Base-by-base conservation (phyloP, 2,888 invertebrate genomes). In the Drosophila formosana region DNA sequence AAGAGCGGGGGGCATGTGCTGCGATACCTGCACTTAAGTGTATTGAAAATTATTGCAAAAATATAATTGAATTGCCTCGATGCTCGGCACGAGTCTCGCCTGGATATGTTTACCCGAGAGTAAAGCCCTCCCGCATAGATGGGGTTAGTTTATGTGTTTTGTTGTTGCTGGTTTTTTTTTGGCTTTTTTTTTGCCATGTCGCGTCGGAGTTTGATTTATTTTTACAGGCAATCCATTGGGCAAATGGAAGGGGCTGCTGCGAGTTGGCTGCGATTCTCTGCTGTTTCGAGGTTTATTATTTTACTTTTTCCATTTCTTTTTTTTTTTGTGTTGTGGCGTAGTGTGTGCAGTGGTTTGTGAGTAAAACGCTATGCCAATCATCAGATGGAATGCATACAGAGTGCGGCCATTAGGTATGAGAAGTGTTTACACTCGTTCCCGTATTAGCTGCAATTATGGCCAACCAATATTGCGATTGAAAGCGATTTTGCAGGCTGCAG, bases 1-100 rank as follows among this genome's bases (percentile, higher is more conserved):
- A 30, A 3, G 37, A 37, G 30, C n/a, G 23, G 28, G 30, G 28
- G 25, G 8, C 11, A 13, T 8, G 23, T 43, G 26, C 26, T 28
- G 52, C 9, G 37, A 11, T 81, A 75, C 73, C 82, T 85, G 89
- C 90, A 89, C 82, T 90, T 89, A 83, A 90, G 90, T 87, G 89
- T 89, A 85, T 90, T 89, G 82, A 82, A 89, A 89, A 90, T 90
- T 89, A 89, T 89, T 89, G 80, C 89, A 80, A 87, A 88, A 88
- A 82, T 80, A 90, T 89, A 88, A 87, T 88, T 88, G 89, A 87
- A 87, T 89, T 85, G 85, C 88, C 78, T 79, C 69, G 61, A 73
- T 78, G 39, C 64, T 41, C 51, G 60, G 57, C 57, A 47, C 57
- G 56, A 57, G 68, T 53, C 37, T 46, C 25, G 37, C 11, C 39